Evolutionary conservation across 2,797 vertebrate genomes (phyloP).

Genomic region (Hydrophis major): DNA sequence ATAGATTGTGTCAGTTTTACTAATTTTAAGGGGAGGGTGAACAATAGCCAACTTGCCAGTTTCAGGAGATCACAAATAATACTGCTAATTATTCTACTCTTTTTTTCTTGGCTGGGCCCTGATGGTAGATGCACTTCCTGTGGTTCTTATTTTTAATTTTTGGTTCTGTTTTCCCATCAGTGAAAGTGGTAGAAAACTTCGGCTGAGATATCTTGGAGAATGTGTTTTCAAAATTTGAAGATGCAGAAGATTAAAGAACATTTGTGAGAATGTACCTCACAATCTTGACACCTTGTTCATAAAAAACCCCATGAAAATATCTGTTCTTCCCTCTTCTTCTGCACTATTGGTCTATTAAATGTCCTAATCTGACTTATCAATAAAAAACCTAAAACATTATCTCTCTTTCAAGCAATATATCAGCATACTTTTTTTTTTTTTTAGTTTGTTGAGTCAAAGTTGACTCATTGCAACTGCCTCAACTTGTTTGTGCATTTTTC

Average conservation of each 20-base stretch:
- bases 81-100: not conserved
- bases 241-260: not conserved
- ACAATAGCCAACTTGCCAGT: not conserved
- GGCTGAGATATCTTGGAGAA: rapidly evolving
- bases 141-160: not conserved
- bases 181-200: rapidly evolving
- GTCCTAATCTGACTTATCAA: not conserved
- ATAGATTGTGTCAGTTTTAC: not conserved
- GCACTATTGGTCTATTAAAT: not conserved
- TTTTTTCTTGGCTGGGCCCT: not conserved
- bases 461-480: not conserved
- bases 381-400: constrained; percentile 2
- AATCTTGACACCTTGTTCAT: not conserved
- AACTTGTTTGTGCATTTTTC: not conserved
- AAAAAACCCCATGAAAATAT: constrained; percentile 3
- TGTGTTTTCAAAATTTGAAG: not conserved
- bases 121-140: not conserved
- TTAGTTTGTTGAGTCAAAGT: not conserved
- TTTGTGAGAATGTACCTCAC: not conserved
- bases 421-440: not conserved
- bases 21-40: not conserved
- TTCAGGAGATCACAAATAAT: no score
- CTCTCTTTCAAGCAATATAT: not conserved
- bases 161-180: not conserved
- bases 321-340: not conserved